Percentiles rank a stretch among this genome's conserved stretches.
These are phyloP conservation scores for Acestrorhynchus altus DNA, from an alignment of 2,797 vertebrate genomes.

Conservation along the genomic window DNA sequence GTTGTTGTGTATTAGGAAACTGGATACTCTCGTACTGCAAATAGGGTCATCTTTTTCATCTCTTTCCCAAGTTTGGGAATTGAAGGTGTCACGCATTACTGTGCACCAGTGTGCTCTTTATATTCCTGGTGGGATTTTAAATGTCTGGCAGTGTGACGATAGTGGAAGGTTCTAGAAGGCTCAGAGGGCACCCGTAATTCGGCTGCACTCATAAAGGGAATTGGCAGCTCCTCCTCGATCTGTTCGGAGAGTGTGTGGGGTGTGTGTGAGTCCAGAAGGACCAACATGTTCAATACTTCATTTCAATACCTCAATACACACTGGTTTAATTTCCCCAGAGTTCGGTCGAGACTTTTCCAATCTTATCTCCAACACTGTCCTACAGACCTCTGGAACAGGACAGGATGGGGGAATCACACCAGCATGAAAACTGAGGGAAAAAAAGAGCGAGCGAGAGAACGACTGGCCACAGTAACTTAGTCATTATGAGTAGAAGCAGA, in stretches of 20 bases:
- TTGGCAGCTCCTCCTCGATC: constrained; percentile 38
- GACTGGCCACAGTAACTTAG: background rate
- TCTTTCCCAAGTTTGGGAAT: background rate
- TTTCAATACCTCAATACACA: constrained; percentile 63
- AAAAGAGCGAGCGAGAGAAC: background rate
- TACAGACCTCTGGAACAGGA: background rate
- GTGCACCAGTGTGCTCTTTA: background rate
- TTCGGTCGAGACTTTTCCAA: constrained; percentile 43
- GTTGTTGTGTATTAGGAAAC: background rate
- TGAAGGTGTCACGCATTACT: background rate
- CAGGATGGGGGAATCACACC: background rate
- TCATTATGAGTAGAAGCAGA: background rate
- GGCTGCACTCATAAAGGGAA: constrained; percentile 47
- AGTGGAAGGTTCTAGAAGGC: constrained; percentile 6
- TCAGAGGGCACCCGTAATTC: constrained; percentile 19
- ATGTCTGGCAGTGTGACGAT: constrained; percentile 9
- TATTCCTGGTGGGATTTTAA: constrained; percentile 13
- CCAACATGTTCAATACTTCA: constrained; percentile 60
- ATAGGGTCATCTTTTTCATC: background rate
- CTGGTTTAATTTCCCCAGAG: constrained; percentile 70
- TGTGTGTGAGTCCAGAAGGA: background rate
- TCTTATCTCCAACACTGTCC: constrained; percentile 19
- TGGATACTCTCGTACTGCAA: background rate
- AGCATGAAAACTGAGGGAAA: constrained; percentile 1
- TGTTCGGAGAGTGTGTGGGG: background rate